Conservation (phyloP, 2,797 vertebrate genomes). For the Psittacula echo region DNA sequence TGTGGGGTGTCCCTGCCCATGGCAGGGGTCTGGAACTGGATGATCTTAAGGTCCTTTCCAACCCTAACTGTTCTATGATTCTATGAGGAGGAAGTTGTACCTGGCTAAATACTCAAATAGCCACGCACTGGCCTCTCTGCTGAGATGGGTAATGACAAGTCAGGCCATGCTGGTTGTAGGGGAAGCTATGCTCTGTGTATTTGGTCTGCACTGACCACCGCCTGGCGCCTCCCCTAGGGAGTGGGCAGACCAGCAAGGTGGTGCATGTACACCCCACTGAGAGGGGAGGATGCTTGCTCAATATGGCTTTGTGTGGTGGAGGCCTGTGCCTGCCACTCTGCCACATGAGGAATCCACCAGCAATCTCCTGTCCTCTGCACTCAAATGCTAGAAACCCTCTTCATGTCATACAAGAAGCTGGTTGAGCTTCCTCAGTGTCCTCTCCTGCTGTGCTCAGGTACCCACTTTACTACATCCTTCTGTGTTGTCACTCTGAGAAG, state of each 20-base stretch:
- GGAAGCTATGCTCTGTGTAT: accelerated
- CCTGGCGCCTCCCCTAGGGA: background rate
- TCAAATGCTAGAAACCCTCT: background rate
- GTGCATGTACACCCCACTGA: background rate
- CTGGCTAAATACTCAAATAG: accelerated
- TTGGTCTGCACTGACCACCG: background rate
- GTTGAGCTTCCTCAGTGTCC: background rate
- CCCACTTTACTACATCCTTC: background rate
- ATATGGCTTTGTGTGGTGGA: background rate
- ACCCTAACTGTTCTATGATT: no score
- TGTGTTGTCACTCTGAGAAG: background rate
- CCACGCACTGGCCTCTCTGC: background rate
- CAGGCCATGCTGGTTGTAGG: background rate
- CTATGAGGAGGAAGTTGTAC: background rate
- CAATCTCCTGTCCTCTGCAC: background rate
- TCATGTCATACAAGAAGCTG: background rate
- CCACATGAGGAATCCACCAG: background rate
- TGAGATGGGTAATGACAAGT: background rate
- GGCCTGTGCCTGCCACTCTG: background rate
- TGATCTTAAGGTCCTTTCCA: no score
- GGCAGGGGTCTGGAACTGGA: no score
- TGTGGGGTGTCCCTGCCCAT: no score
- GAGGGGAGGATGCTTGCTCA: background rate
- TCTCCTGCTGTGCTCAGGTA: background rate
- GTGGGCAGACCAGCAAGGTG: background rate